Conservation (phyloP, 2,888 invertebrate species). For the Hydropsyche betteni region DNA sequence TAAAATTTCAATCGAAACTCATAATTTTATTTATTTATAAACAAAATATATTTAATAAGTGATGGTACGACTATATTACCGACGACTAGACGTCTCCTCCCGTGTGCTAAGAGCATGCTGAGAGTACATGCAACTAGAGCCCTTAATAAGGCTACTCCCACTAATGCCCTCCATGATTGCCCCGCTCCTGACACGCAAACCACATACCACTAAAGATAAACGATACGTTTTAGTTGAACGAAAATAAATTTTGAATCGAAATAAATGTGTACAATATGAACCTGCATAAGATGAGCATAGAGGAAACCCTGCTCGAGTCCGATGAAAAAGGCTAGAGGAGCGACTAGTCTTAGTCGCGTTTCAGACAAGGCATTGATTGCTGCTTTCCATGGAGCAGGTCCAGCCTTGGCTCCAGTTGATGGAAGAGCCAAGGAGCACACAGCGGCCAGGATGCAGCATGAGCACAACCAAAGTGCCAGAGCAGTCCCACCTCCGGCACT, state of each 20-base stretch:
- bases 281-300: slow-evolving; percentile 83
- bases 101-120: slow-evolving; percentile 81
- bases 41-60: neutral
- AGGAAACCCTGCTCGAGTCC: slow-evolving; percentile 88
- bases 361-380: slow-evolving; percentile 70
- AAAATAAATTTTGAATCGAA: neutral
- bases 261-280: slow-evolving; percentile 54
- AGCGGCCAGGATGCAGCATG: slow-evolving; percentile 58
- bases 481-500: slow-evolving; percentile 61
- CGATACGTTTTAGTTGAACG: neutral
- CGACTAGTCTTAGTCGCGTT: slow-evolving; percentile 73
- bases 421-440: slow-evolving; percentile 57
- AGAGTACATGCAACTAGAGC: slow-evolving; percentile 80
- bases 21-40: slow-evolving; percentile 22
- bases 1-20: slow-evolving; percentile 54
- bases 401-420: slow-evolving; percentile 51
- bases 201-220: slow-evolving; percentile 76
- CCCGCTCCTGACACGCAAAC: slow-evolving; percentile 82
- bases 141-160: slow-evolving; percentile 79
- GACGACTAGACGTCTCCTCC: slow-evolving; percentile 77
- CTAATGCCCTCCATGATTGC: slow-evolving; percentile 76
- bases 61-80: slow-evolving; percentile 58
- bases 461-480: slow-evolving; percentile 60
- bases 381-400: slow-evolving; percentile 54
- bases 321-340: slow-evolving; percentile 81